phyloP scores from a whole-genome alignment of 2,113 vertebrate species.

The Turdus rufiventris region DNA sequence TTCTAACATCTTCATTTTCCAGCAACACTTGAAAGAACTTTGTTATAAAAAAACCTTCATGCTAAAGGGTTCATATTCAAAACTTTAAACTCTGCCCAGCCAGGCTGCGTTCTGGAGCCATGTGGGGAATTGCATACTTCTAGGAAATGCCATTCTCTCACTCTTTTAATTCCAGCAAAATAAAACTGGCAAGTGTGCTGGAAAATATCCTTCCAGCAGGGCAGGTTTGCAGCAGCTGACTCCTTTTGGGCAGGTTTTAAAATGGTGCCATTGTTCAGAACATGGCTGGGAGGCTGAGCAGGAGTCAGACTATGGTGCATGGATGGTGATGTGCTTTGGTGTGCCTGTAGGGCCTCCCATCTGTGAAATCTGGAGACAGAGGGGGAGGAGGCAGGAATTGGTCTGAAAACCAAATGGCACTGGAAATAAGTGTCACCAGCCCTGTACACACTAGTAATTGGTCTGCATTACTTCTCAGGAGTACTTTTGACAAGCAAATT shows the following conservation, averaged over 20 bases:
- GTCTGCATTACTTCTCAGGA: neutral
- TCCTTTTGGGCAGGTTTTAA: neutral
- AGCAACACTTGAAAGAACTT: neutral
- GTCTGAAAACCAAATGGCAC: neutral
- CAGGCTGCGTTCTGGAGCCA: neutral
- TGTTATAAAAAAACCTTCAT: neutral
- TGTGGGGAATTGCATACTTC: neutral
- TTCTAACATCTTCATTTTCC: neutral
- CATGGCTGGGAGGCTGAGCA: neutral
- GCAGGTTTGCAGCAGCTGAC: neutral
- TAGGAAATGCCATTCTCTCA: rapidly evolving
- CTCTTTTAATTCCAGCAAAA: neutral
- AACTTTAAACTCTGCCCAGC: neutral
- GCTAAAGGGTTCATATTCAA: neutral
- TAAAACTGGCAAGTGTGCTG: neutral
- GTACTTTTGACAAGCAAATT: neutral
- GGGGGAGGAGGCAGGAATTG: neutral
- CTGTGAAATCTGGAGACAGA: neutral
- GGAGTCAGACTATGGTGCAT: neutral
- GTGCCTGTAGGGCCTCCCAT: rapidly evolving
- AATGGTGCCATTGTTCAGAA: neutral
- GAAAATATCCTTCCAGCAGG: neutral
- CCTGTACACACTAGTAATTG: neutral
- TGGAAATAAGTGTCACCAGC: neutral
- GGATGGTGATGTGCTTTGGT: neutral